Base-by-base conservation (phyloP, 2,797 vertebrate genomes). In the Poliocrania exsul region DNA sequence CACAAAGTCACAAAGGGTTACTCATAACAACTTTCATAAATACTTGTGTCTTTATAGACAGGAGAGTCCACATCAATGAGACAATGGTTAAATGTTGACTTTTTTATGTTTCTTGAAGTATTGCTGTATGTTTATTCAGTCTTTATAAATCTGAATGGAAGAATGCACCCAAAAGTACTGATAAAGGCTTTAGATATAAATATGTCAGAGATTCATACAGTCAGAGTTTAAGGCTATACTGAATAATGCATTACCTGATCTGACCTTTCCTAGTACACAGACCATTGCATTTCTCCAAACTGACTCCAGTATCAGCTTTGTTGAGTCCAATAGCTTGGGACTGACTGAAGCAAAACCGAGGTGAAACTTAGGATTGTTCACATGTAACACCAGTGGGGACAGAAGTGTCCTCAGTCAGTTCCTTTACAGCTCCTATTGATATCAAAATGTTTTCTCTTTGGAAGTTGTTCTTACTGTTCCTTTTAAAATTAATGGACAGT, bases 221-320 rank as follows among this genome's bases (percentile, higher is more conserved):
- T 58, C 33, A 24, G 35, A 84, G 31, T 82, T 64, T 64, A 73
- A 87, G 77, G 49, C 86, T 69, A 2, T 77, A 51, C 35, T 73
- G 78, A 88, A 96, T 88, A 93, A 88, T 88, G 56, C 26, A 64
- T 84, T 74, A 14, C 37, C 67, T 89, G 54, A 67, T 60, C 74
- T 90, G 84, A 93, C 86, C 91, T 87, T 87, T 94, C 29, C 44
- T 77, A n/a, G 93, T 92, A 89, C 81, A 70, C 56, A 82, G 58
- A 53, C 61, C 35, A 31, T 71, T 94, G 42, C 50, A 15, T 64
- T 79, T 77, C 56, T 84, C 66, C 51, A 12, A 81, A 84, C 0
- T 69, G 78, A 84, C 51, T 84, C 51, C 12, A 10, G 4, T 58
- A 44, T 20, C 82, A 77, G 62, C 20, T n/a, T 62, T 42, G 29